Percentiles rank a stretch among this genome's conserved stretches.
These are phyloP conservation scores for Actias luna DNA, from an alignment of 2,888 invertebrate species.

Conservation along the genomic window DNA sequence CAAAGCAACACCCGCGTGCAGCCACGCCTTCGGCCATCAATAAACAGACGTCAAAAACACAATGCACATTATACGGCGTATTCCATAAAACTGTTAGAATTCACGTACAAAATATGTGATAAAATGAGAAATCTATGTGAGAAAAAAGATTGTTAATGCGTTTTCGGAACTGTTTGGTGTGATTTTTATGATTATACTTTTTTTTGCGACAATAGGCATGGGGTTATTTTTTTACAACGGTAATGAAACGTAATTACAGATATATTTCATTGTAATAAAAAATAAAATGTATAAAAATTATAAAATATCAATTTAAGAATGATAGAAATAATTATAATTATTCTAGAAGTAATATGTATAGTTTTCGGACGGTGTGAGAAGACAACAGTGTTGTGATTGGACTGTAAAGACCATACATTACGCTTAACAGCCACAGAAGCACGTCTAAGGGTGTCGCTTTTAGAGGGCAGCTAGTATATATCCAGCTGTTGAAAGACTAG, in stretches of 20 bases:
- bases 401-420: no score
- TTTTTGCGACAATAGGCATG: constrained; percentile 3
- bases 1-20: constrained; percentile 47
- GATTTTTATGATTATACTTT: constrained; percentile 17
- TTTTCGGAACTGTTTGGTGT: constrained; percentile 17
- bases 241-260: background rate
- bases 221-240: constrained; percentile 11
- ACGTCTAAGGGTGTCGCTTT: no score
- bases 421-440: no score
- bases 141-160: constrained; percentile 14
- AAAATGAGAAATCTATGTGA: constrained; percentile 23
- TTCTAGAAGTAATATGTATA: no score
- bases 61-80: constrained; percentile 34
- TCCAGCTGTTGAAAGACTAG: no score
- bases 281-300: background rate
- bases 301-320: background rate
- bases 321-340: no score
- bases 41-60: constrained; percentile 51
- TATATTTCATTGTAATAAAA: background rate
- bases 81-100: constrained; percentile 20
- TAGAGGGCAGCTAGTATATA: no score
- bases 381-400: no score
- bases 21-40: constrained; percentile 61
- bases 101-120: constrained; percentile 18
- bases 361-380: no score